phyloP scores from a whole-genome alignment of 1,140 invertebrate species.

The Gryon sp. region DNA sequence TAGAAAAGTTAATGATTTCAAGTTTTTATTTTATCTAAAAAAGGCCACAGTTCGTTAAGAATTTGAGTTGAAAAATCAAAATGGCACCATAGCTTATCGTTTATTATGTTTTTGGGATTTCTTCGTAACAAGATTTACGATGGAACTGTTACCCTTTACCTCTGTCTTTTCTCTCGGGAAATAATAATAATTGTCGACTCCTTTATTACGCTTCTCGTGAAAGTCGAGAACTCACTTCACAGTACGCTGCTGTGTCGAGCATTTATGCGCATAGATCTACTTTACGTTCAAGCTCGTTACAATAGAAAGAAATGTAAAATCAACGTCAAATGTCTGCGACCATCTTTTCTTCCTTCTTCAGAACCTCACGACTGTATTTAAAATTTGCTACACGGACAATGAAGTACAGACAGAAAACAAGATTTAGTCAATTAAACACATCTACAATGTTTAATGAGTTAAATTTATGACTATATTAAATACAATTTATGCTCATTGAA shows the following conservation, averaged over 20 bases:
- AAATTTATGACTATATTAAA: too few species aligned
- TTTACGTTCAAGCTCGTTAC: conserved; percentile 51
- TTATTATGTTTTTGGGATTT: conserved; percentile 54
- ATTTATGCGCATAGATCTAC: conserved; percentile 54
- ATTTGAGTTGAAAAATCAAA: conserved; percentile 13
- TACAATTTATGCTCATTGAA: too few species aligned
- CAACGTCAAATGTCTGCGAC: conserved; percentile 16
- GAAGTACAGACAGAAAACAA: too few species aligned
- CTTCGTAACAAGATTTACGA: conserved; percentile 41
- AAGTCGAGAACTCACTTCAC: conserved; percentile 52
- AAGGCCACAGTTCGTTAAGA: not conserved
- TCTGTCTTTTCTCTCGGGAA: conserved; percentile 34
- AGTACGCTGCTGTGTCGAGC: conserved; percentile 46
- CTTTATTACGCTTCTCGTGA: conserved; percentile 59
- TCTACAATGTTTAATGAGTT: too few species aligned
- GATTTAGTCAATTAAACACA: too few species aligned
- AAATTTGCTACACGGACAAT: conserved; percentile 14
- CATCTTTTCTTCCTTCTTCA: not conserved
- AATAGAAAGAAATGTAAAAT: conserved; percentile 52
- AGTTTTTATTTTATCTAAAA: too few species aligned
- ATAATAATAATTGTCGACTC: conserved; percentile 62
- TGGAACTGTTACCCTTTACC: conserved; percentile 30
- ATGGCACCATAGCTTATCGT: conserved; percentile 18
- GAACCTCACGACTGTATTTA: not conserved
- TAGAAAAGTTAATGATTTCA: too few species aligned